Evolutionary conservation across 1,140 invertebrate genomes (phyloP).

Genomic region (Cydia splendana): DNA sequence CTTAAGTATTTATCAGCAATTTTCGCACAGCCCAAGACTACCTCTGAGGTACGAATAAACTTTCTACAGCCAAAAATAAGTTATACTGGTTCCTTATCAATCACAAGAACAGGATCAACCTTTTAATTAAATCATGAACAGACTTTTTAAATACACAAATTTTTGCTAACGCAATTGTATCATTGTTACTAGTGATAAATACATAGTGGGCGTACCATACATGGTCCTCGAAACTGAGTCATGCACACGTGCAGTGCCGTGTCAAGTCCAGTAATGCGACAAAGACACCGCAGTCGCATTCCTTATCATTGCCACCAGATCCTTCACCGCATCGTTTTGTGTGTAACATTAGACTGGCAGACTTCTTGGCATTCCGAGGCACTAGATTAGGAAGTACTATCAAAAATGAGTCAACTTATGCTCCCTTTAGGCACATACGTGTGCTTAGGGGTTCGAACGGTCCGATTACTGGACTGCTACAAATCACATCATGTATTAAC

Average conservation of each 20-base stretch:
- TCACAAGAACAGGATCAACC: neutral
- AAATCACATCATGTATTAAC: too few species aligned
- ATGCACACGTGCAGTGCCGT: constrained; percentile 54
- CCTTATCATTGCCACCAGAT: neutral
- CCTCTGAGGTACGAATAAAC: too few species aligned
- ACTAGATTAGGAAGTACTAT: neutral
- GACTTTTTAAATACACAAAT: neutral
- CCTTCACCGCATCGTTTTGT: constrained; percentile 3
- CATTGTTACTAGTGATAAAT: neutral
- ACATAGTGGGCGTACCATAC: constrained; percentile 31
- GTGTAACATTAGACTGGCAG: constrained; percentile 15
- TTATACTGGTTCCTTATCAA: neutral
- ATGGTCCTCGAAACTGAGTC: constrained; percentile 51
- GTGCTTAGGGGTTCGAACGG: too few species aligned
- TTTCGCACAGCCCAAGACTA: too few species aligned
- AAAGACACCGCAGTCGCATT: constrained; percentile 35
- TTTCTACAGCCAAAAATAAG: too few species aligned
- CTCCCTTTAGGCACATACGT: too few species aligned
- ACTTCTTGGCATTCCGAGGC: neutral
- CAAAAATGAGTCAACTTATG: neutral
- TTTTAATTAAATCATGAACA: neutral
- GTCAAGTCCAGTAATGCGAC: constrained; percentile 56
- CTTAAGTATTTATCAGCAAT: too few species aligned
- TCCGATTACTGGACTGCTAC: too few species aligned
- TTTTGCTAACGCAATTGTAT: constrained; percentile 3